Evolutionary conservation across 30 jellyfish, hydroid and myxozoan genomes (phyloP).

Genomic region (Aurelia aurita): DNA sequence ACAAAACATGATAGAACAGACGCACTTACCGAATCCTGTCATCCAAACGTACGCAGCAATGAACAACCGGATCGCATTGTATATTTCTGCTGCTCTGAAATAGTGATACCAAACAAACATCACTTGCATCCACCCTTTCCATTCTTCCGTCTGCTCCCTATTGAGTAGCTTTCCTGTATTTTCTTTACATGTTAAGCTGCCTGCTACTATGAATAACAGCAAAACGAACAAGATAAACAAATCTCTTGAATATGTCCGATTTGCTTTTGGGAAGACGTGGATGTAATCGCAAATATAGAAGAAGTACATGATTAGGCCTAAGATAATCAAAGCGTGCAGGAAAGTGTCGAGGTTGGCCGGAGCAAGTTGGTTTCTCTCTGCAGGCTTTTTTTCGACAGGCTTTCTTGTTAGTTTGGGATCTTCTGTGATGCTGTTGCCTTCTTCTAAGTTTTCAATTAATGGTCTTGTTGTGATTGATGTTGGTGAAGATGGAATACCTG

Average conservation of each 20-base stretch:
- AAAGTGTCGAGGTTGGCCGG: constrained; percentile 56
- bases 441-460: constrained; percentile 13
- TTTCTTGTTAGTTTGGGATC: background rate
- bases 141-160: constrained; percentile 98
- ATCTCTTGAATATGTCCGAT: constrained; percentile 91
- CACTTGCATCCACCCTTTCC: constrained; percentile 99
- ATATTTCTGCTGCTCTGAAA: constrained; percentile 94
- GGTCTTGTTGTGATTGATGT: background rate
- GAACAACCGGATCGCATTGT: constrained; percentile 87
- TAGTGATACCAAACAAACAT: constrained; percentile 99
- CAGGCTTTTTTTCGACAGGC: constrained; percentile 24
- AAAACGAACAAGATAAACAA: constrained; percentile 64
- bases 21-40: constrained; percentile 96
- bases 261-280: constrained; percentile 89
- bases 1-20: no score
- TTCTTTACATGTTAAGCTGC: constrained; percentile 58
- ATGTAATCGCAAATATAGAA: constrained; percentile 89
- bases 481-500: constrained; percentile 50
- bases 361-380: background rate
- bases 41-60: constrained; percentile 98
- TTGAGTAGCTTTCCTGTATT: constrained; percentile 73
- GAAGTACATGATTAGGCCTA: constrained; percentile 86
- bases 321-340: constrained; percentile 52
- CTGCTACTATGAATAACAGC: constrained; percentile 70
- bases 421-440: constrained; percentile 2